Evolutionary conservation across 2,113 vertebrate species (phyloP), one percentile per base, ranked within the genome.

Genomic region (Marcusenius ussheri): DNA sequence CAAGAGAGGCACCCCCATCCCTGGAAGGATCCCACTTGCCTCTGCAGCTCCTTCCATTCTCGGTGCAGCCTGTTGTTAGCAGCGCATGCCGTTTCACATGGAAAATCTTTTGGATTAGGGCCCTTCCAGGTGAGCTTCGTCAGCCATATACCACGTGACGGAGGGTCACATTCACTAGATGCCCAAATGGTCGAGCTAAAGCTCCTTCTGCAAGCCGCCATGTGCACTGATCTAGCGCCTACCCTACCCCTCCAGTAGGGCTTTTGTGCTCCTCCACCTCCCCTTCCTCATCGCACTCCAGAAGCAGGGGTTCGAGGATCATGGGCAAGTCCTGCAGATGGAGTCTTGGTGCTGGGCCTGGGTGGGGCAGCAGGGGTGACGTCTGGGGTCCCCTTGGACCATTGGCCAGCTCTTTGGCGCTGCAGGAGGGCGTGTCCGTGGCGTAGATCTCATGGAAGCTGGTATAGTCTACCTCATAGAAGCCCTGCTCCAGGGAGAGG

Each of bases 391-490:
- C 15, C 50, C 5, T 27, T 1, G 47, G 5, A 19, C 8, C 85
- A 10, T 21, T 56, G 15, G 88, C 90, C 94, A 97, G 94, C 90
- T 97, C 96, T 95, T 96, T 96, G 95, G 96, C 96, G 90, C 97
- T 97, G 90, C 96, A 94, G 50, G 95, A 93, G 0, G 97, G 96
- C 24, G 97, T 97, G 94, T 96, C 96, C 91, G 96, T 97, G 94
- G 97, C 96, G 0, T 97, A 97, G 0, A 96, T 96, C 92, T 97
- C 96, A 0, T 97, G 97, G 86, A 97, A 97, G 74, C 96, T 97
- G 93, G 96, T 97, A 94, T 97, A 97, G 93, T 97, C 96, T 0
- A 97, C 96, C 90, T 97, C 96, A 0, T 97, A 97, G 83, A 97
- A 97, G 2, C 97, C 97, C 0, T 97, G 96, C 91, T 97, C 97